Evolutionary conservation across 2,797 vertebrate genomes (phyloP).

Genomic region (Takifugu ocellatus): DNA sequence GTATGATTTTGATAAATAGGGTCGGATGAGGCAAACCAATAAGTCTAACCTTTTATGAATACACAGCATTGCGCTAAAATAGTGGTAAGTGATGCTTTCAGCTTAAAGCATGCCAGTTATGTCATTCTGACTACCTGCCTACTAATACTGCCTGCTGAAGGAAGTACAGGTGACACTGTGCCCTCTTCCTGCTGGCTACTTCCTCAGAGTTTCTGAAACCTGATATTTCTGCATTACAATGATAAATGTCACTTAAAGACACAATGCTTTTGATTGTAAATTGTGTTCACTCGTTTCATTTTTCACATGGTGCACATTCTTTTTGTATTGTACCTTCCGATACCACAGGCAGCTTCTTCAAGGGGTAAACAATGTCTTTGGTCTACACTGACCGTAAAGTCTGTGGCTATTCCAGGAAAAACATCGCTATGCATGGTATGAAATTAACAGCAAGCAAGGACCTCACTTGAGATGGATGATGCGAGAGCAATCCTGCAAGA

Average conservation of each 20-base stretch:
- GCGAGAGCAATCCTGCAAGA: background rate
- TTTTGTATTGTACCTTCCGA: background rate
- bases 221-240: slow-evolving; percentile 27
- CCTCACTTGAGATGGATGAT: background rate
- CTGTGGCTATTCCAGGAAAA: slow-evolving; percentile 1
- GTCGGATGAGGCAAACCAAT: slow-evolving; percentile 2
- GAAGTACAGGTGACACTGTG: slow-evolving; percentile 19
- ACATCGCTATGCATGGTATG: slow-evolving; percentile 30
- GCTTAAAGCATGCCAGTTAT: slow-evolving; percentile 1
- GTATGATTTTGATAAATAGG: background rate
- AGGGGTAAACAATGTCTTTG: slow-evolving; percentile 6
- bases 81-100: slow-evolving; percentile 4
- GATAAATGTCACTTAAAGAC: slow-evolving; percentile 1
- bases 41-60: slow-evolving; percentile 33
- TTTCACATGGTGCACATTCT: background rate
- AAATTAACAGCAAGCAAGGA: slow-evolving; percentile 43
- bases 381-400: background rate
- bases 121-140: slow-evolving; percentile 17
- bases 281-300: slow-evolving; percentile 18
- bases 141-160: slow-evolving; percentile 46
- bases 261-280: slow-evolving; percentile 8
- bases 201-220: slow-evolving; percentile 18
- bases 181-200: slow-evolving; percentile 31
- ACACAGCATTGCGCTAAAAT: background rate
- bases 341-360: slow-evolving; percentile 5